Conservation (phyloP, 2,888 invertebrate genomes). For the Cephus pygmeus region DNA sequence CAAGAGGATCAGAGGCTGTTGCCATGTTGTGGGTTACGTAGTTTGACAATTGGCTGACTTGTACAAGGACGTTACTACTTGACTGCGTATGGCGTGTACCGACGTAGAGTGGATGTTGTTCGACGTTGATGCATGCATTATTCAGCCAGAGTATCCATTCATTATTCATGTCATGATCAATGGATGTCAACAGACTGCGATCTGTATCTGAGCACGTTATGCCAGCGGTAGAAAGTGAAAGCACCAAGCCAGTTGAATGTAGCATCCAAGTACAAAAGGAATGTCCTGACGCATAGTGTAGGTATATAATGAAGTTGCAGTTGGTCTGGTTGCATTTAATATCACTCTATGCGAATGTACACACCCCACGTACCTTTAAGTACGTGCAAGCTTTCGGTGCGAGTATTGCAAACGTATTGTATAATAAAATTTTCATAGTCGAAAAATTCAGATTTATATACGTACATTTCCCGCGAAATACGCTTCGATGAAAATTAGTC, state of each 20-base stretch:
- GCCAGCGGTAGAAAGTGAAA: conserved; percentile 39
- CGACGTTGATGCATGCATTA: conserved; percentile 51
- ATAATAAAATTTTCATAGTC: background rate
- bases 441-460: background rate
- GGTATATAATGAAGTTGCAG: background rate
- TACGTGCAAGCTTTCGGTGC: background rate
- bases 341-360: background rate
- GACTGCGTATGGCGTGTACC: background rate
- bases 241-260: conserved; percentile 13
- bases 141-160: conserved; percentile 55
- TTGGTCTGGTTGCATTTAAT: background rate
- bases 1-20: background rate
- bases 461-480: background rate
- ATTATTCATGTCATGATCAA: conserved; percentile 59
- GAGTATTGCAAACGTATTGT: background rate
- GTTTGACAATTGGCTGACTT: background rate
- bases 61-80: background rate
- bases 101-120: background rate
- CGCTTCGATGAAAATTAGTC: background rate
- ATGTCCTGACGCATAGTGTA: background rate
- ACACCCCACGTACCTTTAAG: background rate
- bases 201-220: conserved; percentile 48
- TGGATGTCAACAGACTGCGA: conserved; percentile 55
- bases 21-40: background rate
- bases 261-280: conserved; percentile 7